These are phyloP conservation scores for Drosophila kurseongensis DNA, from an alignment of 1,140 invertebrate species.

Conservation along the genomic window DNA sequence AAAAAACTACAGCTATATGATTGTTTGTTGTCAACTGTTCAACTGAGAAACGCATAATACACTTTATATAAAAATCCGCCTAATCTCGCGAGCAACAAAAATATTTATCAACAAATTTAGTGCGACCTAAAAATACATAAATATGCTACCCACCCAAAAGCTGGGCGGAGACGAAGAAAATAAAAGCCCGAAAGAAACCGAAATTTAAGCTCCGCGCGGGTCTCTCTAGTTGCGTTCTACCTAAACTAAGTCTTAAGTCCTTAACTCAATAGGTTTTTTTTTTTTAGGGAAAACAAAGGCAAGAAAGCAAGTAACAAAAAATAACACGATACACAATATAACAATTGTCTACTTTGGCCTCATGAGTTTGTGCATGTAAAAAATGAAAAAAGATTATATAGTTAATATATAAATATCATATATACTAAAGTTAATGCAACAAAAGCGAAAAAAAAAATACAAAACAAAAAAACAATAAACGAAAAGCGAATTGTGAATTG, in stretches of 20 bases:
- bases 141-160: slow-evolving; percentile 10
- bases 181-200: slow-evolving; percentile 3
- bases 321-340: slow-evolving; percentile 22
- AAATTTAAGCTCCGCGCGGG: slow-evolving; percentile 6
- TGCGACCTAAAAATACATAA: slow-evolving; percentile 35
- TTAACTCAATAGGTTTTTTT: slow-evolving; percentile 30
- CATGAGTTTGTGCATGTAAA: slow-evolving; percentile 80
- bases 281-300: slow-evolving; percentile 32
- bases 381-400: slow-evolving; percentile 60
- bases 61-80: neutral
- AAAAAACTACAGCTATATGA: slow-evolving; percentile 10
- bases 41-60: slow-evolving; percentile 7
- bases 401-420: slow-evolving; percentile 48
- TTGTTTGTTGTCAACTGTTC: slow-evolving; percentile 19
- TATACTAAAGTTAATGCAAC: slow-evolving; percentile 41
- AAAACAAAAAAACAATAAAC: slow-evolving; percentile 28
- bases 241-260: slow-evolving; percentile 45
- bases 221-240: slow-evolving; percentile 47
- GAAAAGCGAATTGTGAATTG: slow-evolving; percentile 72
- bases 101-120: slow-evolving; percentile 32
- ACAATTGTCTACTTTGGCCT: slow-evolving; percentile 62
- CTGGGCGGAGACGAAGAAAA: neutral
- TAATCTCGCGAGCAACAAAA: slow-evolving; percentile 9
- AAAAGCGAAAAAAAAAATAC: neutral
- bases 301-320: slow-evolving; percentile 18